These are phyloP conservation scores for Rhamnusium bicolor DNA, from an alignment of 2,888 invertebrate genomes.

Conservation along the genomic window DNA sequence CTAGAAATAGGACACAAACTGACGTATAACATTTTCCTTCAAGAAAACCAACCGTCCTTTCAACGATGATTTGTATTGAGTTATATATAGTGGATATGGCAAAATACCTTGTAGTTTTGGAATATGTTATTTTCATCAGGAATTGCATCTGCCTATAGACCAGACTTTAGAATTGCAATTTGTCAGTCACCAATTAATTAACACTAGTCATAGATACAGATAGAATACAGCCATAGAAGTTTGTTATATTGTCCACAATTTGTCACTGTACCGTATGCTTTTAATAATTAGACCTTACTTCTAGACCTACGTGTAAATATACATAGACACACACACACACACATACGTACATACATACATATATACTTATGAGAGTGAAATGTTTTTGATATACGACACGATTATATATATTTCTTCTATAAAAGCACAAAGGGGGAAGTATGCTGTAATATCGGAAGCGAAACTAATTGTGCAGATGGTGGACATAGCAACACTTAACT, in stretches of 20 bases:
- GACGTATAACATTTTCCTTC: conserved; percentile 16
- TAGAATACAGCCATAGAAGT: conserved; percentile 15
- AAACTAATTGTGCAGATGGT: conserved; percentile 42
- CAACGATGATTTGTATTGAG: background rate
- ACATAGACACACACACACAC: background rate
- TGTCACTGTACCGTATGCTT: background rate
- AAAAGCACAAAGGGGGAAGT: conserved; percentile 18
- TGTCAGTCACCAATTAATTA: conserved; percentile 38
- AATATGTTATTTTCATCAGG: conserved; percentile 27
- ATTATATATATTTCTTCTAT: background rate
- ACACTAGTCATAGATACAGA: conserved; percentile 26
- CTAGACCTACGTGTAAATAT: background rate
- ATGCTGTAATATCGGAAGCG: conserved; percentile 30
- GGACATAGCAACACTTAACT: conserved; percentile 44
- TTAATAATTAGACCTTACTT: background rate
- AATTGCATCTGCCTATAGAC: conserved; percentile 36
- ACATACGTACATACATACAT: background rate
- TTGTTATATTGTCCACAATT: background rate
- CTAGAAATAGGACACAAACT: conserved; percentile 16
- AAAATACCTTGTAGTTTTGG: background rate
- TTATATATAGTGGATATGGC: background rate
- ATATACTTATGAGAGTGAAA: background rate
- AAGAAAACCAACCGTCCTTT: background rate
- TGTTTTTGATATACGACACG: background rate
- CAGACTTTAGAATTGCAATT: conserved; percentile 45